Conservation (phyloP, 2,113 vertebrate species). For the Mobula hypostoma region DNA sequence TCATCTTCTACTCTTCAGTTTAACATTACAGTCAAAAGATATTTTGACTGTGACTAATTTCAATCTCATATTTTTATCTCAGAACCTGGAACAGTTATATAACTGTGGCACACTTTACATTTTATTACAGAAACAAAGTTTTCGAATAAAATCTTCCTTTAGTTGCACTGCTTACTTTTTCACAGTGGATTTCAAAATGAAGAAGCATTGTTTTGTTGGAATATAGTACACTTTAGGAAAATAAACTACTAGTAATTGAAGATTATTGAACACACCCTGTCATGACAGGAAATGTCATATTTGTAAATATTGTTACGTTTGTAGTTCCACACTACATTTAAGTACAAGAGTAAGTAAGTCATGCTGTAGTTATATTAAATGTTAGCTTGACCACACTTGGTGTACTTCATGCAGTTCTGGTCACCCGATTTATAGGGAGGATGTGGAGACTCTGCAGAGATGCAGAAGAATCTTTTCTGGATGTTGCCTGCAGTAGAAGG, state of each 20-base stretch:
- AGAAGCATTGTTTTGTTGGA: neutral
- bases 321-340: no score
- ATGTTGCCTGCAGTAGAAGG: no score
- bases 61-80: neutral
- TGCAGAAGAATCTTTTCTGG: no score
- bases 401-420: no score
- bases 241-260: neutral
- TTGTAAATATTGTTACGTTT: no score
- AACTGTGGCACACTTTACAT: neutral
- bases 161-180: neutral
- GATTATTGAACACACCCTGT: neutral
- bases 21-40: neutral
- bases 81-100: neutral
- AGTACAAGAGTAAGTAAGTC: no score
- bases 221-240: neutral
- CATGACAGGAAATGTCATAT: neutral
- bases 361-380: no score
- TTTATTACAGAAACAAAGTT: neutral
- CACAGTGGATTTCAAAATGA: neutral
- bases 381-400: no score
- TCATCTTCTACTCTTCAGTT: neutral
- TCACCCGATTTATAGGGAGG: no score
- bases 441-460: no score
- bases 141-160: neutral
- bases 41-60: neutral